Evolutionary conservation across 2,797 vertebrate species (phyloP).

Genomic region (Eupleurogrammus muticus): DNA sequence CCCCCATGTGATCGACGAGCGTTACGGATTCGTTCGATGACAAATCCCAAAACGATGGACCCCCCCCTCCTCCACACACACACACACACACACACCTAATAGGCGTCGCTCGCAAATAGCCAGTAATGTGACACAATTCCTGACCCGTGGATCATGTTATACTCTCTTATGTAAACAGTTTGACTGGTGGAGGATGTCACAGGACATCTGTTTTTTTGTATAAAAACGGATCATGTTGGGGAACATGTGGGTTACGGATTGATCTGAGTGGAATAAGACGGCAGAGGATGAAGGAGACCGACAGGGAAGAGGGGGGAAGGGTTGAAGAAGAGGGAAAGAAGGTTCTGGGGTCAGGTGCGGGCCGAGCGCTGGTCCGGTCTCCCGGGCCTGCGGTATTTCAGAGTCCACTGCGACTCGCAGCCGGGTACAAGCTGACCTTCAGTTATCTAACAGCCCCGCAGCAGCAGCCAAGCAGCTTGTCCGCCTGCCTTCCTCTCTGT

Average conservation of each 20-base stretch:
- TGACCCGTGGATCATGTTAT: background rate
- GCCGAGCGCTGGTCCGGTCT: slow-evolving; percentile 40
- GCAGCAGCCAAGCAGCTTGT: slow-evolving; percentile 38
- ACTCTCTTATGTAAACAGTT: slow-evolving; percentile 22
- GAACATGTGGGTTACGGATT: background rate
- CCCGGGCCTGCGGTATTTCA: slow-evolving; percentile 72
- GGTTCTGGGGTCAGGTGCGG: slow-evolving; percentile 59
- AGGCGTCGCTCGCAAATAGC: slow-evolving; percentile 4
- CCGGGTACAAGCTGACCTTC: slow-evolving; percentile 63
- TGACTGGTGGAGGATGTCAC: slow-evolving; percentile 10
- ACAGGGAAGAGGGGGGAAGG: background rate
- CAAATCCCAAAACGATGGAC: background rate
- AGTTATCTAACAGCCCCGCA: slow-evolving; percentile 68
- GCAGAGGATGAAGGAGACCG: background rate
- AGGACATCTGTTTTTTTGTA: background rate
- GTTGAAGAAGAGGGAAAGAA: slow-evolving; percentile 23
- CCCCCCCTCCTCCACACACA: too few relatives aligned
- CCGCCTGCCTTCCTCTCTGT: slow-evolving; percentile 22
- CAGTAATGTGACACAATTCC: background rate
- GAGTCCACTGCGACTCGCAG: slow-evolving; percentile 63
- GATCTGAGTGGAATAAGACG: slow-evolving; percentile 5
- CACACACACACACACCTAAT: background rate
- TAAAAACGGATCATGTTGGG: slow-evolving; percentile 7
- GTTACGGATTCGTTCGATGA: background rate
- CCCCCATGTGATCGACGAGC: background rate